Base-by-base conservation (phyloP, 2,888 invertebrate genomes). In the Microdon myrmicae region DNA sequence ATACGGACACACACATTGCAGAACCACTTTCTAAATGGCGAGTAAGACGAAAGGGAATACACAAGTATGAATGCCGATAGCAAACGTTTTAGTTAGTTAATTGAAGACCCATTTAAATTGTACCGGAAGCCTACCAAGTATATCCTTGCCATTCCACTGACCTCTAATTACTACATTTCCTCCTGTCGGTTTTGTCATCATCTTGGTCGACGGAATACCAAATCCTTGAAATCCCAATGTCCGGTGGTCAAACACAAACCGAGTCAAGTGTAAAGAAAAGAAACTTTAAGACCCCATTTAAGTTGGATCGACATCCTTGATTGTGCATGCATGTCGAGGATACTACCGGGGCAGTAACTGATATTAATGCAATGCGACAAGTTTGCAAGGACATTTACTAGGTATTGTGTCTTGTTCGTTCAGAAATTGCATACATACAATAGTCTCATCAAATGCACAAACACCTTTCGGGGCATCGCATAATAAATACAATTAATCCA, bases 401-500 rank as follows among this genome's bases (percentile, higher is more conserved):
- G n/a, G n/a, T n/a, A n/a, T n/a, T n/a, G n/a, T n/a, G n/a, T n/a
- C n/a, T n/a, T n/a, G n/a, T n/a, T n/a, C n/a, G n/a, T n/a, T n/a
- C n/a, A n/a, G n/a, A n/a, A n/a, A n/a, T n/a, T 44, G 16, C 16
- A 8, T 22, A 17, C 12, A 10, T 17, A n/a, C 14, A 16, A 10
- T 14, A 20, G 14, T 45, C 25, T 39, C 17, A 28, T 37, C 16
- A 4, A 31, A 23, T 43, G 41, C 9, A 9, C 26, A 12, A 38
- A 43, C 37, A 38, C 29, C 49, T 49, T 26, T 14, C n/a, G n/a
- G 19, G 49, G 20, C 35, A 43, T 23, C 29, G 28, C n/a, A n/a
- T 45, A 44, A 51, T 32, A 49, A 43, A 38, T 23, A 34, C 39
- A 51, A 58, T 39, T 45, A 58, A 51, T 51, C 43, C 43, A 38